phyloP scores from a whole-genome alignment of 2,888 invertebrate genomes.

The Metalampra italica region DNA sequence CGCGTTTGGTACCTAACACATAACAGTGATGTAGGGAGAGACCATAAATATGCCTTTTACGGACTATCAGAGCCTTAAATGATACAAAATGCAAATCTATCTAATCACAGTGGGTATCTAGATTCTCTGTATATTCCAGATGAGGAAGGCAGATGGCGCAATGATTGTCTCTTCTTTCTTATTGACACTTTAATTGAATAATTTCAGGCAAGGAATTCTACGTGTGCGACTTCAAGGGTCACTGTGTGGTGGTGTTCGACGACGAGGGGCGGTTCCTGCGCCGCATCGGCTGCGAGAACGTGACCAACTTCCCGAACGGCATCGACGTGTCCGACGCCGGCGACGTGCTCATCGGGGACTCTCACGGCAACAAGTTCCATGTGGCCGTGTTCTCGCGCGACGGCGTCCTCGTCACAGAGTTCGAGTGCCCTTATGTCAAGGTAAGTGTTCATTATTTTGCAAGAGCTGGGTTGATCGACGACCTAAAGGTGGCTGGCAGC shows the following conservation, averaged over 20 bases:
- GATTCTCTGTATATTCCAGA: too few relatives aligned
- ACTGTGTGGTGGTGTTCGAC: conserved; percentile 97
- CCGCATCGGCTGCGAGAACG: conserved; percentile 95
- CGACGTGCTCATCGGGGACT: conserved; percentile 97
- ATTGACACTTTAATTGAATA: background rate
- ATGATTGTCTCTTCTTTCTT: background rate
- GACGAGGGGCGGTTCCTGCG: conserved; percentile 95
- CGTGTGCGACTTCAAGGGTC: conserved; percentile 98
- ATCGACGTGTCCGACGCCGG: conserved; percentile 98
- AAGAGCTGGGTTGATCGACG: too few relatives aligned
- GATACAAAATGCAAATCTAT: too few relatives aligned
- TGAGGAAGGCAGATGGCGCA: too few relatives aligned
- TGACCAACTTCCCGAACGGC: conserved; percentile 98
- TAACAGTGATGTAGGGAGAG: too few relatives aligned
- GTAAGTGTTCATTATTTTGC: conserved; percentile 68
- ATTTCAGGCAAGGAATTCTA: conserved; percentile 91
- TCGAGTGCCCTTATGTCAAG: conserved; percentile 98
- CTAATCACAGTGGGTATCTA: too few relatives aligned
- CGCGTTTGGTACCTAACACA: too few relatives aligned
- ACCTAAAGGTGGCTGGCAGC: too few relatives aligned
- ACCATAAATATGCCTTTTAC: too few relatives aligned
- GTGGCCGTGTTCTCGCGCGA: conserved; percentile 96
- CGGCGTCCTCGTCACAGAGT: conserved; percentile 92
- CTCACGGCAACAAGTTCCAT: conserved; percentile 98
- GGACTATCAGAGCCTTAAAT: too few relatives aligned